Base-by-base conservation (phyloP, 2,113 vertebrate species). In the Holacanthus passer region DNA sequence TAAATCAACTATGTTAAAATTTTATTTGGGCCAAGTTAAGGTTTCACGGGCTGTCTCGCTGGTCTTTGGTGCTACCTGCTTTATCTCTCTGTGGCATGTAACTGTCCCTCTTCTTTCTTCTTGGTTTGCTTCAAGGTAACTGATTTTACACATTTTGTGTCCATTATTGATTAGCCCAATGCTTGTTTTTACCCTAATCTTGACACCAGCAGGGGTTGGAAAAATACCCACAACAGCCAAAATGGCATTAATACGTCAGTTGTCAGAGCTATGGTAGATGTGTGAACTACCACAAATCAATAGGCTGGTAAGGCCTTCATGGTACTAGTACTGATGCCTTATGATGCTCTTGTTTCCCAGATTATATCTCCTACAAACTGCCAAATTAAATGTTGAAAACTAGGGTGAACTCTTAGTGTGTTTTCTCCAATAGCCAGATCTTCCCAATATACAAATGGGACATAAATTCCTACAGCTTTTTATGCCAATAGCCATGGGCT, bases 1-100 rank as follows among this genome's bases (percentile, higher is more conserved):
- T 47, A 63, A 72, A 83, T 83, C 47, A 73, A 56, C 70, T 67
- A 22, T 53, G 45, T 67, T 59, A 31, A 47, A 69, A 78, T 84
- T 16, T 60, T 53, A 27, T 68, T 87, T 14, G 48, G 55, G 12
- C 39, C 70, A 59, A 70, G 3, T 16, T 73, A 0, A 13, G 17
- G n/a, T 19, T 17, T 67, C 3, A 6, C 8, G 7, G n/a, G 31
- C 24, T 22, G 10, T 41, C 20, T 78, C 41, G 6, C 41, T 20
- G 50, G 5, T 72, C 63, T 47, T 55, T 35, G 13, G 35, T 31
- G 29, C 0, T 24, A 13, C 5, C 27, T 56, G 37, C 6, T 16
- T 66, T 67, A 13, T 59, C 39, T 58, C 19, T 31, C n/a, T 41
- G 14, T 27, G 47, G 0, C 24, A 45, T 55, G 9, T 29, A 64